Evolutionary conservation across 1,140 invertebrate genomes (phyloP), one percentile per base, ranked within the genome.

Genomic region (Heterodera schachtii): DNA sequence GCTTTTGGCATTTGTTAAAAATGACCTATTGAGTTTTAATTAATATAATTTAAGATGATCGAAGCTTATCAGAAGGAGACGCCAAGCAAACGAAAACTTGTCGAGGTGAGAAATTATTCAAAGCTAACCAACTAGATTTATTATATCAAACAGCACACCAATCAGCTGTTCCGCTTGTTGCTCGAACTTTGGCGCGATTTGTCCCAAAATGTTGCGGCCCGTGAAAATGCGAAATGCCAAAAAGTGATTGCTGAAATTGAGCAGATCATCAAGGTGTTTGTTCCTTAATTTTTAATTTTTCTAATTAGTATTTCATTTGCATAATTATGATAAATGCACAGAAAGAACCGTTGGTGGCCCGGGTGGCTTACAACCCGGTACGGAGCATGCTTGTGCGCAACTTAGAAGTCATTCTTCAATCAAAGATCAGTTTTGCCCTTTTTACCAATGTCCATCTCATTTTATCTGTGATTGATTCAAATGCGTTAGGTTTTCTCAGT

Each of bases 291-390:
- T 16, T 6, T 52, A 1, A 52, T 52, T 52, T 52, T 8, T 52
- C 6, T 52, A 52, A 52, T 52, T 8, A 1, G n/a, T 52, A 2
- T 6, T 11, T 11, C 6, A 52, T 77, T 77, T 60, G 16, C 41
- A 21, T 19, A 13, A 66, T n/a, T 11, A 67, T 43, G 3, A 43
- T 71, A 13, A 41, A 13, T 21, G 21, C 47, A 71, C 0, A 78
- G 76, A 64, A 78, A 44, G 76, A 78, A 70, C 76, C 76, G 43
- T 21, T 78, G 70, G 47, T 78, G 9, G n/a, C 76, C 47, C 52
- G 76, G 1, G 52, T 78, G 8, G 47, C 47, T 47, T 78, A 78
- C 49, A 69, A 41, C 2, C 60, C 76, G 21, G 19, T 64, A 19
- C 76, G 76, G 41, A 66, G 57, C 44, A 4, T 69, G 16, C 70